Percentiles rank a stretch among this genome's conserved stretches.
These are phyloP conservation scores for Danio jaintianensis DNA, from an alignment of 2,797 vertebrate species.

Conservation along the genomic window DNA sequence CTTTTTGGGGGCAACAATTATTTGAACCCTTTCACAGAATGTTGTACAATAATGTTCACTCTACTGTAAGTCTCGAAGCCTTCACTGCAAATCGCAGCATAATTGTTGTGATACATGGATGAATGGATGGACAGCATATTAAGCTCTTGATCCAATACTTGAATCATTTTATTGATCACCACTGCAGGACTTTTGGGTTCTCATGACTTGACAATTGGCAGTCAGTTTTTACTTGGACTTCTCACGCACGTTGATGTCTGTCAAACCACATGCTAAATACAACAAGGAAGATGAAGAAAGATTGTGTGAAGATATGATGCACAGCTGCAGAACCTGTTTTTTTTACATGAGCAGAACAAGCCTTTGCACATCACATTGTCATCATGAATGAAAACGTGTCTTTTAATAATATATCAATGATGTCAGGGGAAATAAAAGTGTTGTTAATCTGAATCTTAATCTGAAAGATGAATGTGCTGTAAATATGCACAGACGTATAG, in stretches of 20 bases:
- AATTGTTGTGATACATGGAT: not conserved
- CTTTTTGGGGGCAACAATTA: too few relatives aligned
- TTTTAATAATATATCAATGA: not conserved
- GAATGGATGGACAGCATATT: not conserved
- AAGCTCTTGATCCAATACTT: too few relatives aligned
- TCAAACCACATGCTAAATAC: conserved; percentile 4
- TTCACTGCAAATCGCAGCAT: not conserved
- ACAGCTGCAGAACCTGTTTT: not conserved
- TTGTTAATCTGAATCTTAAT: too few relatives aligned
- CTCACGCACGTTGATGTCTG: not conserved
- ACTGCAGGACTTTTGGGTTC: not conserved
- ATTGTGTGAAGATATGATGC: conserved; percentile 16
- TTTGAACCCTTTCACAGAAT: not conserved
- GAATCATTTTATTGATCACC: not conserved
- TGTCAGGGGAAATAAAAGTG: not conserved
- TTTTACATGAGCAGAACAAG: not conserved
- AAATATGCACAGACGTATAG: not conserved
- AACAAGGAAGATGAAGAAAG: not conserved
- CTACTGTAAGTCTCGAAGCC: not conserved
- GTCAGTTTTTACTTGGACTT: not conserved
- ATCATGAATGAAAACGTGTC: not conserved
- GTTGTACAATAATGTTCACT: too few relatives aligned
- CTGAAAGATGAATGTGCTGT: not conserved
- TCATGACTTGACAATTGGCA: not conserved
- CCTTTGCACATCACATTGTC: not conserved